Percentiles rank a stretch among this genome's conserved stretches.
Evolutionary conservation across 35 echinoderm and acorn worm species (phyloP).

Genomic region (Hemicentrotus pulcherrimus): DNA sequence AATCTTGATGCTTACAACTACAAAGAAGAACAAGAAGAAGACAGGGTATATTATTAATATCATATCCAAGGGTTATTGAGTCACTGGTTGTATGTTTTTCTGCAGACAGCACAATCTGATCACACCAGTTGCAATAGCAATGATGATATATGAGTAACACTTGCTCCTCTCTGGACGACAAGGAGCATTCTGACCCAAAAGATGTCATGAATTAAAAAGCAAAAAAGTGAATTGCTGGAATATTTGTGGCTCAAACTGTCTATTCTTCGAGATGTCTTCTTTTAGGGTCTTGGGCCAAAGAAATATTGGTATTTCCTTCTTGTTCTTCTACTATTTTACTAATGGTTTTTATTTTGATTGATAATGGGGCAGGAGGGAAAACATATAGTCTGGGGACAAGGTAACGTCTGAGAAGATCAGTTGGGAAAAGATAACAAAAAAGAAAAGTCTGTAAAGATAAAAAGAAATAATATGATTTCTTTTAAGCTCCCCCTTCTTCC

Average conservation of each 20-base stretch:
- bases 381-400: background rate
- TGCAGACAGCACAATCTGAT: background rate
- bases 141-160: slow-evolving; percentile 7
- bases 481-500: background rate
- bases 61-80: no score
- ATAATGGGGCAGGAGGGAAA: background rate
- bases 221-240: background rate
- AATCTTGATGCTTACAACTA: no score
- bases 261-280: background rate
- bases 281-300: background rate
- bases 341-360: background rate
- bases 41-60: no score
- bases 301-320: background rate
- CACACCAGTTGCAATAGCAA: background rate
- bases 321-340: background rate
- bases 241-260: background rate
- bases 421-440: background rate
- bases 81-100: no score
- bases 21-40: no score
- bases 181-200: background rate
- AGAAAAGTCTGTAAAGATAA: background rate
- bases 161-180: background rate
- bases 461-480: background rate
- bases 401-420: background rate
- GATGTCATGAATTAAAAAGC: background rate